Evolutionary conservation across 2,888 invertebrate species (phyloP).

Genomic region (Penaeus monodon): DNA sequence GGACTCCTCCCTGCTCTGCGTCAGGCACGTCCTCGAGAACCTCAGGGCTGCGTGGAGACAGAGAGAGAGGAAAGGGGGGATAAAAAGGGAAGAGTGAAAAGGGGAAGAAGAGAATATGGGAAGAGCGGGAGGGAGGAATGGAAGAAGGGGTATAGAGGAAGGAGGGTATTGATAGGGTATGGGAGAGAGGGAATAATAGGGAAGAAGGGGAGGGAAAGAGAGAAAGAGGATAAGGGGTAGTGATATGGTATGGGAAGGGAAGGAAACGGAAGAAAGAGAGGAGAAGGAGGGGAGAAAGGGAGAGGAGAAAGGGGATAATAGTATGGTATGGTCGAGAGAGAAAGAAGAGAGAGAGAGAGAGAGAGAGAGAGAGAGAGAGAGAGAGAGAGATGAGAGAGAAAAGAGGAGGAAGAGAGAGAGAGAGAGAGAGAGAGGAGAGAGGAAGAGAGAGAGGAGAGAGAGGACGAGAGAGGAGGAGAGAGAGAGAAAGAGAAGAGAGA

Average conservation of each 20-base stretch:
- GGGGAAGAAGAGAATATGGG: not conserved
- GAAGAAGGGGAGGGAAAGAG: not conserved
- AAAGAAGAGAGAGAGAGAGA: not conserved
- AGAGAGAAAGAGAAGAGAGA: not conserved
- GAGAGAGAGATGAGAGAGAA: not conserved
- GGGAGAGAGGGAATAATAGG: not conserved
- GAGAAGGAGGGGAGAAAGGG: not conserved
- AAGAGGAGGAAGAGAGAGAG: not conserved
- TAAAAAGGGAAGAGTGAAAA: not conserved
- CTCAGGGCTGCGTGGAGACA: not conserved
- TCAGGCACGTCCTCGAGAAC: not conserved
- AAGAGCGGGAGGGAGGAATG: not conserved
- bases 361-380: not conserved
- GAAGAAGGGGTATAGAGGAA: not conserved
- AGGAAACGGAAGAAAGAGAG: not conserved
- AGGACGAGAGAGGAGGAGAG: not conserved
- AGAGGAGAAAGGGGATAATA: not conserved
- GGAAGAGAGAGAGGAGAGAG: not conserved
- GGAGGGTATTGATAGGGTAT: no score
- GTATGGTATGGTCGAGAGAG: not conserved
- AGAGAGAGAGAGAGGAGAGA: not conserved
- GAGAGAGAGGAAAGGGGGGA: not conserved
- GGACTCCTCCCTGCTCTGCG: slow-evolving; percentile 29
- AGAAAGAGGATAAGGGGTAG: not conserved
- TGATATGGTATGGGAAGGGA: not conserved